Evolutionary conservation across 1,140 invertebrate species (phyloP), one percentile per base, ranked within the genome.

Genomic region (Drosophila bifasciata): DNA sequence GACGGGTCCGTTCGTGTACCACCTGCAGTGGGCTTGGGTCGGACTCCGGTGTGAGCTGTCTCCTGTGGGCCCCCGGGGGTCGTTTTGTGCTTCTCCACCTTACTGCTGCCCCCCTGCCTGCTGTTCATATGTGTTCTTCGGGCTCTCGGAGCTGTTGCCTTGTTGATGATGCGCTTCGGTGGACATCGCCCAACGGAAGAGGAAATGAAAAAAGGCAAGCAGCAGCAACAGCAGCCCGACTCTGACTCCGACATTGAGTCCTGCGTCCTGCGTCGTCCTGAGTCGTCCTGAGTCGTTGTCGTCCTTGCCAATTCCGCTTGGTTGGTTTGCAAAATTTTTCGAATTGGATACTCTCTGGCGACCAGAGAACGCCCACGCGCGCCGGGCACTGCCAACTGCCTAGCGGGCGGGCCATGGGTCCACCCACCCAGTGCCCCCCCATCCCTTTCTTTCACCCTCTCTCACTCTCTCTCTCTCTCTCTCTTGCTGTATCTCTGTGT

Each of bases 281-380:
- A n/a, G n/a, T n/a, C 32, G 9, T 32, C 9, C 32, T 32, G 28
- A 32, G 28, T 32, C 28, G 32, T 36, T 36, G 39, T 72, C 53
- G 40, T 68, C 44, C 63, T 60, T 64, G 76, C 68, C 77, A 79
- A 85, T 85, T 85, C 81, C 81, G 81, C 81, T 86, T 68, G 77
- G 81, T 81, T 86, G 81, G 64, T 44, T 78, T 86, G 81, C 73
- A 70, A 86, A 86, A 85, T 85, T 85, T 70, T 86, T 81, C 49
- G 81, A 85, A 85, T 85, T 86, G 81, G 81, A 85, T 85, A 86
- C 81, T 85, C 45, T 76, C 59, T 58, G 81, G 68, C 80, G 63
- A 76, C 75, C 79, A 63, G 63, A 73, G 55, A 48, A 49, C 41
- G 43, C 55, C 41, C 41, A 44, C 52, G 21, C 19, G 25, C 62